Evolutionary conservation across 1,140 invertebrate species (phyloP).

Genomic region (Meloidogyne exigua): DNA sequence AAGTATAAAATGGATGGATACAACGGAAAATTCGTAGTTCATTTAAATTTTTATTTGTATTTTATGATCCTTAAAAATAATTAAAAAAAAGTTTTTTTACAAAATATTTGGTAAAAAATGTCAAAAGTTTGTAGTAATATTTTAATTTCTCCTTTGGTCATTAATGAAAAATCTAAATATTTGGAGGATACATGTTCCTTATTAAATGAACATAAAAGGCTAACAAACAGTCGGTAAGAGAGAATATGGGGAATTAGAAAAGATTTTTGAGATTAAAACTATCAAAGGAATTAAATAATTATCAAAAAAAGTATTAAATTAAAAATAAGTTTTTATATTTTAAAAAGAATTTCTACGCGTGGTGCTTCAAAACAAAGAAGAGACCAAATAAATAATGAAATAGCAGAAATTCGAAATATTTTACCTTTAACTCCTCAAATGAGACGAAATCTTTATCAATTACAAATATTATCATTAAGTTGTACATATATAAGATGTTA

Average conservation of each 20-base stretch:
- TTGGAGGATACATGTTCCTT: not conserved
- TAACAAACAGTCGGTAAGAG: not conserved
- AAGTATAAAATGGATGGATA: conserved; percentile 1
- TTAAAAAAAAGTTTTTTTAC: no score
- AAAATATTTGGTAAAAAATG: no score
- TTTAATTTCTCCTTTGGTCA: not conserved
- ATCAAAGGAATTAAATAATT: no score
- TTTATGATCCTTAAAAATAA: no score
- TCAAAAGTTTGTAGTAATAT: not conserved
- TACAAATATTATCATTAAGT: conserved; percentile 95
- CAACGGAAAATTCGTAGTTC: not conserved
- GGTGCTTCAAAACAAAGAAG: conserved; percentile 94
- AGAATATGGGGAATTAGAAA: no score
- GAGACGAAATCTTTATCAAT: conserved; percentile 87
- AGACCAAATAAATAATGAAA: conserved; percentile 96
- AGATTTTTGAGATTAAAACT: no score
- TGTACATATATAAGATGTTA: conserved; percentile 84
- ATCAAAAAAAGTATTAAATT: no score
- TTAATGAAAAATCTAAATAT: not conserved
- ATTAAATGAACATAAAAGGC: not conserved
- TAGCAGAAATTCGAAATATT: conserved; percentile 88
- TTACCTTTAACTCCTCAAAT: conserved; percentile 85
- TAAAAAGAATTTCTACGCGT: conserved; percentile 79
- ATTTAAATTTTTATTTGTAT: not conserved
- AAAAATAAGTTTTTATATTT: no score